Percentiles rank a stretch among this genome's conserved stretches.
Conservation (phyloP, 2,888 invertebrate genomes). For the Subacronicta megacephala region DNA sequence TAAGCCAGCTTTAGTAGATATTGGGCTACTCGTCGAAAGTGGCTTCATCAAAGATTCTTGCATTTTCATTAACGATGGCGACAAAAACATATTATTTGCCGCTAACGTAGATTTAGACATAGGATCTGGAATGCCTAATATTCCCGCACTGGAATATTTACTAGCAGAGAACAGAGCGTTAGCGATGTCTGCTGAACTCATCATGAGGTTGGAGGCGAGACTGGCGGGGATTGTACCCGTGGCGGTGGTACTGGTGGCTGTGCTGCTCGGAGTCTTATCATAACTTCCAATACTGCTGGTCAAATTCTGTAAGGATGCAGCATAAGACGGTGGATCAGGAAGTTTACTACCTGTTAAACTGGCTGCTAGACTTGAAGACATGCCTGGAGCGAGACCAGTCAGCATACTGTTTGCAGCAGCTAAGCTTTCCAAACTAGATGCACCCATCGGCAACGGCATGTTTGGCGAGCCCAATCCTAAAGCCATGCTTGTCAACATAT, state of each 20-base stretch:
- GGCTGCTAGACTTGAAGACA: conserved; percentile 81
- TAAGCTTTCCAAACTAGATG: conserved; percentile 82
- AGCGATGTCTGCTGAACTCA: conserved; percentile 91
- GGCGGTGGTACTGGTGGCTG: conserved; percentile 83
- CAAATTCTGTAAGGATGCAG: conserved; percentile 82
- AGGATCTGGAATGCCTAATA: conserved; percentile 93
- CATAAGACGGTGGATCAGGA: conserved; percentile 85
- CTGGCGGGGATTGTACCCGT: conserved; percentile 86
- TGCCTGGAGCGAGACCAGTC: conserved; percentile 79
- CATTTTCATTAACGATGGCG: conserved; percentile 93
- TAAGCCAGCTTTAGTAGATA: conserved; percentile 81
- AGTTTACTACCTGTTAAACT: conserved; percentile 81
- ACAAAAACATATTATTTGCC: conserved; percentile 94
- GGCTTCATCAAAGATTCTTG: conserved; percentile 91
- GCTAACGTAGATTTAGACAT: conserved; percentile 93
- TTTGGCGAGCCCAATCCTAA: conserved; percentile 82
- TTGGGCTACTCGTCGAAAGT: conserved; percentile 89
- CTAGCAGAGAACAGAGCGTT: conserved; percentile 92
- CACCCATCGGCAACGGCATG: conserved; percentile 80
- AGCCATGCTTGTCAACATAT: conserved; percentile 88
- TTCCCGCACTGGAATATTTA: conserved; percentile 90
- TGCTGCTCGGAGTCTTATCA: conserved; percentile 84
- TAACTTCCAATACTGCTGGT: conserved; percentile 80
- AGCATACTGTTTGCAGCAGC: conserved; percentile 88
- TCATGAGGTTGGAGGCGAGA: conserved; percentile 90